Percentiles rank a stretch among this genome's conserved stretches.
phyloP scores from a whole-genome alignment of 1,140 invertebrate species.

The Nephila pilipes region DNA sequence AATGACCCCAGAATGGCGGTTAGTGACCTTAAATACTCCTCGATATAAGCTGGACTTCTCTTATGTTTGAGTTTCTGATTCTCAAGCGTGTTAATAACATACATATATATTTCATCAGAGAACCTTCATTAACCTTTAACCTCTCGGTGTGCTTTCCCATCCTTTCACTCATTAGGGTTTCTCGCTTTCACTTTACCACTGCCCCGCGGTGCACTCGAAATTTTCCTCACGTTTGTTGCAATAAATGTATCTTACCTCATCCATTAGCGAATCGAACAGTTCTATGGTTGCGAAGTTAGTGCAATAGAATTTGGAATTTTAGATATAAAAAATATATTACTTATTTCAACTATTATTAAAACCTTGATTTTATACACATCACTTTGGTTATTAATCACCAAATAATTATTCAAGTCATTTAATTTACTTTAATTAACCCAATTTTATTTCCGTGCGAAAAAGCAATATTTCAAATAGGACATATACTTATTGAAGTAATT shows the following conservation, averaged over 20 bases:
- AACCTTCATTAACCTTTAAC: constrained; percentile 9
- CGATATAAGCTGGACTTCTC: background rate
- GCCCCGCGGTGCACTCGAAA: background rate
- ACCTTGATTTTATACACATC: no score
- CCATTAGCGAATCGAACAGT: background rate
- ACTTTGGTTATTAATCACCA: no score
- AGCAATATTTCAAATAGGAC: accelerated
- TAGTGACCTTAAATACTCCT: background rate
- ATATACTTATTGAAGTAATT: no score
- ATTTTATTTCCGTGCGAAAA: no score
- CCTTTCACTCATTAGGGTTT: background rate
- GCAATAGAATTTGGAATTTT: no score
- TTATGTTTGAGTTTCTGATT: background rate
- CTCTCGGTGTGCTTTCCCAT: background rate
- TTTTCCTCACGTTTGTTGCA: background rate
- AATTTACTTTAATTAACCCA: no score
- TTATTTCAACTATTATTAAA: no score
- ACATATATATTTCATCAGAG: background rate
- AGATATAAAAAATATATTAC: no score
- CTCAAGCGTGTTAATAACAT: background rate
- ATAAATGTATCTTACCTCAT: background rate
- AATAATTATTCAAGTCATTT: no score
- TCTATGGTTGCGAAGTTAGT: no score
- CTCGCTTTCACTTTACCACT: background rate
- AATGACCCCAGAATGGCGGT: background rate